Percentiles rank a stretch among this genome's conserved stretches.
Conservation (phyloP, 2,113 vertebrate genomes). For the Silurus glanis region DNA sequence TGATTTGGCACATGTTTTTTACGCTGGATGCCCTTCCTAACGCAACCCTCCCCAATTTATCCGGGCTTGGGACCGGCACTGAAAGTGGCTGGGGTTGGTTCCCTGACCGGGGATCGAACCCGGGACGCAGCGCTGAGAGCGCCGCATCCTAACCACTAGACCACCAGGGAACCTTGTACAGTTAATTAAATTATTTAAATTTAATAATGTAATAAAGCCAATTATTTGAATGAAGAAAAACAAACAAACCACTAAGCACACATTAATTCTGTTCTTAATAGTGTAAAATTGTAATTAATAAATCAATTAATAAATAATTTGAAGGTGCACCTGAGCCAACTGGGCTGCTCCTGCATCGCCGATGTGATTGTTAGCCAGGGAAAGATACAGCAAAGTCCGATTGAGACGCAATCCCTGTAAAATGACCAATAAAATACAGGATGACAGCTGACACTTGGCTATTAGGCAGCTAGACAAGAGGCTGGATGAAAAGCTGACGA, state of each 20-base stretch:
- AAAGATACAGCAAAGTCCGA: slow-evolving; percentile 78
- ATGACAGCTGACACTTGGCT: neutral
- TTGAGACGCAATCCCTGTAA: slow-evolving; percentile 83
- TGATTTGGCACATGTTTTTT: too few species aligned
- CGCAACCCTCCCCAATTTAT: too few species aligned
- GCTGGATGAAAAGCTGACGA: neutral
- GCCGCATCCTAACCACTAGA: too few species aligned
- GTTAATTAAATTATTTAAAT: too few species aligned
- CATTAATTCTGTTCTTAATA: neutral
- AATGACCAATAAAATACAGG: neutral
- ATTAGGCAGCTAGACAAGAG: neutral
- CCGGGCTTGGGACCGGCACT: too few species aligned
- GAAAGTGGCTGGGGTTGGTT: too few species aligned
- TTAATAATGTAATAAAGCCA: too few species aligned
- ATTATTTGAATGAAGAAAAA: too few species aligned
- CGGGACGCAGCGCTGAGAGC: too few species aligned
- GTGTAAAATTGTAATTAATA: neutral
- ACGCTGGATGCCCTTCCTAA: too few species aligned
- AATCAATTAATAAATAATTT: neutral
- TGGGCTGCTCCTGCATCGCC: slow-evolving; percentile 75
- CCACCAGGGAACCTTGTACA: too few species aligned
- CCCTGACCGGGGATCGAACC: too few species aligned
- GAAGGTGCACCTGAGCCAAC: slow-evolving; percentile 73
- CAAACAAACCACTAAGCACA: neutral
- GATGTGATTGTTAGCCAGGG: slow-evolving; percentile 80